Conservation (phyloP, 2,113 vertebrate genomes). For the Setophaga petechia region DNA sequence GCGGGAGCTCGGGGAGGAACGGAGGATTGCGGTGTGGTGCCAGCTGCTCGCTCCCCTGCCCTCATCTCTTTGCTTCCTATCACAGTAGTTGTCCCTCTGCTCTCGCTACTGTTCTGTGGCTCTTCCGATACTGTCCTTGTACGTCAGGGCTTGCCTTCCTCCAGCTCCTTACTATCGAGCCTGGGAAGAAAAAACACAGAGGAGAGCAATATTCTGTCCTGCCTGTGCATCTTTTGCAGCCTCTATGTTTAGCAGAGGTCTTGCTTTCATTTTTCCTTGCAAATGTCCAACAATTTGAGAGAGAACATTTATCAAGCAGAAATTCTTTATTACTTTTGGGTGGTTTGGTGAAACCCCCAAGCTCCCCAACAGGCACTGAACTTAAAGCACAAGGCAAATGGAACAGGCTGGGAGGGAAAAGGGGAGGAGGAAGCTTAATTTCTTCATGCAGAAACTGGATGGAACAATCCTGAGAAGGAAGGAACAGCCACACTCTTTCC, state of each 20-base stretch:
- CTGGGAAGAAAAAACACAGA: neutral
- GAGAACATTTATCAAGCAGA: neutral
- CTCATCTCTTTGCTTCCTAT: rapidly evolving
- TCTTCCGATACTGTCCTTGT: rapidly evolving
- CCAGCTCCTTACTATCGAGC: neutral
- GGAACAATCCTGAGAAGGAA: neutral
- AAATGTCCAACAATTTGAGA: neutral
- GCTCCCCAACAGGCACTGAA: neutral
- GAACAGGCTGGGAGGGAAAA: neutral
- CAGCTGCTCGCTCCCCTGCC: neutral
- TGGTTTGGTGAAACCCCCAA: neutral
- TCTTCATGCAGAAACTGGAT: neutral
- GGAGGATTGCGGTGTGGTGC: neutral
- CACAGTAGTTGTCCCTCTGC: rapidly evolving
- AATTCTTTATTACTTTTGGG: neutral
- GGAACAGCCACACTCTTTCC: neutral
- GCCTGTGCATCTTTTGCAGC: neutral
- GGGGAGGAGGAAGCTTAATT: neutral
- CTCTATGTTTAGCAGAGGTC: neutral
- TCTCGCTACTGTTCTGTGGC: rapidly evolving
- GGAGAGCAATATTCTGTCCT: neutral
- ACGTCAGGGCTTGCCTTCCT: neutral
- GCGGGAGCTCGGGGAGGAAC: neutral
- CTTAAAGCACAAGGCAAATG: rapidly evolving
- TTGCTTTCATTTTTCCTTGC: neutral